Base-by-base conservation (phyloP, 2,113 vertebrate species). In the Ascaphus truei region DNA sequence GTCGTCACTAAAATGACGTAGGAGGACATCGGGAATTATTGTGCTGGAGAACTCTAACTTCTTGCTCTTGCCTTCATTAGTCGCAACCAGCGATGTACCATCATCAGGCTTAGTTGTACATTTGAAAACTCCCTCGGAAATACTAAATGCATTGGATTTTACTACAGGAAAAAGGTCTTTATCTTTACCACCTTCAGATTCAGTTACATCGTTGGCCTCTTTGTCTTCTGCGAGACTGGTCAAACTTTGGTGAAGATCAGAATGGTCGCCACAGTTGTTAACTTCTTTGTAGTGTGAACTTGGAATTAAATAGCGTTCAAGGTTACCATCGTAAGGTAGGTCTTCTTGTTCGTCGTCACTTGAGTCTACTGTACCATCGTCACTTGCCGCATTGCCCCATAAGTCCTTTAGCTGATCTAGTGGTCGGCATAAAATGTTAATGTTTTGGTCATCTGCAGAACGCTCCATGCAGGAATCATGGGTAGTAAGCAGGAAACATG, bases 321-420 rank as follows among this genome's bases (percentile, higher is more conserved):
- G 33, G 2, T 76, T 74, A 2, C 68, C 83, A 67, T 93, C 89
- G 9, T 82, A 91, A 36, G 90, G 90, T n/a, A 95, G 80, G 2
- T 94, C 88, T 7, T 93, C 90, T 30, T 93, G 90, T 10, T 93
- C 91, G 57, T 91, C 88, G 5, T 86, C 91, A 16, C 86, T 93
- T 25, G 74, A 85, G 25, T 85, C 81, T 61, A 79, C 83, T 15
- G 77, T 74, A 6, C 58, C 4, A 13, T 67, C 20, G 5, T 73
- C 76, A 67, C 72, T 76, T 47, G 56, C 11, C 1, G 23, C 47
- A 2, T 75, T 45, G 5, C 51, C 75, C 34, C 53, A 63, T 23
- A 69, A 82, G 59, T 74, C 74, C 61, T 76, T 71, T 80, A 74
- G 81, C 31, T 71, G 69, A 16, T 51, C 55, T 13, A 81, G 58